Base-by-base conservation (phyloP, 2,113 vertebrate species). In the Bubo blakistoni region DNA sequence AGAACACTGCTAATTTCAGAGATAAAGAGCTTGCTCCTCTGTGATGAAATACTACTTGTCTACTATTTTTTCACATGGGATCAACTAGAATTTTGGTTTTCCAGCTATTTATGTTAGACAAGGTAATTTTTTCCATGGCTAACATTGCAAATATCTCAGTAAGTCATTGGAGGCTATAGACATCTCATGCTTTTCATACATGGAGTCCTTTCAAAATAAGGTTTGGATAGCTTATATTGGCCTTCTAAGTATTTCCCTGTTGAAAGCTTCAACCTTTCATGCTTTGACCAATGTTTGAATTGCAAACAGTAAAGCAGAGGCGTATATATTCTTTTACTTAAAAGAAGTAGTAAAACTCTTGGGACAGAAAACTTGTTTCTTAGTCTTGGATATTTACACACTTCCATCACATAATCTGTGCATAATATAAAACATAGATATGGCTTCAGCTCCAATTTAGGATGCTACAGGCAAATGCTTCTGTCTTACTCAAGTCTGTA, bases 61-160 rank as follows among this genome's bases (percentile, higher is more conserved):
- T 69, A 26, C 54, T 80, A 62, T 69, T 82, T 94, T 94, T 82
- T 93, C 88, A 80, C 13, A 59, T 38, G n/a, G 2, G 42, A 80
- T 96, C 57, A 92, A 76, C 77, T 76, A 65, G 3, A 93, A 87
- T 95, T 92, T 87, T 94, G 34, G 95, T 94, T 87, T 95, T 79
- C 42, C 52, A 91, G 77, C 54, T 96, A 94, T 95, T 94, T 94
- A 65, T 94, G 88, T 94, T 92, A 71, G 83, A 62, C 38, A 89
- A 92, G 87, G 85, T 94, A 67, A 97, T 95, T 96, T 92, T 97
- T 97, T 97, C 97, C 95, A 86, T 36, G n/a, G 91, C 87, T 96
- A 94, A 88, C 5, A 17, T 89, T 90, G 86, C 80, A 96, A 76
- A 85, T 91, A 96, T 76, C 92, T 93, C 83, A 85, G 27, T 91